Conservation (phyloP, 2,888 invertebrate genomes). For the Icerya purchasi region DNA sequence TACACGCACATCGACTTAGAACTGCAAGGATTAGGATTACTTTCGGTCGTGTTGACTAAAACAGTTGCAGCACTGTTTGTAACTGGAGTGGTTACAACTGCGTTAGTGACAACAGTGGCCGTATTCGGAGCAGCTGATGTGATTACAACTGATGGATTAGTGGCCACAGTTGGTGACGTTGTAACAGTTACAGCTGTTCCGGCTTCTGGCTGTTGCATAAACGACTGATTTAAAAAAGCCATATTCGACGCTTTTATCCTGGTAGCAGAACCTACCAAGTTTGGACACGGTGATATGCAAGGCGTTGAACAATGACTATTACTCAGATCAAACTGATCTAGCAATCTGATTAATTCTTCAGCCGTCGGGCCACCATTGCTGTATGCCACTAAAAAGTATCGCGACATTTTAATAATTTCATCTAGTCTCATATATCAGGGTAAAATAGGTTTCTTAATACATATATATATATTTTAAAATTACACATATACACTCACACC, state of each 20-base stretch:
- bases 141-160: background rate
- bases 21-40: background rate
- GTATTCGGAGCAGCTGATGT: background rate
- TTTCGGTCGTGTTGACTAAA: background rate
- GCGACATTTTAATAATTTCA: background rate
- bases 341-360: slow-evolving; percentile 67
- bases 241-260: slow-evolving; percentile 22
- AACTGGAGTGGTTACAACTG: background rate
- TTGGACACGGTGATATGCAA: slow-evolving; percentile 52
- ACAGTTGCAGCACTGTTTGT: background rate
- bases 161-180: background rate
- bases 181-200: slow-evolving; percentile 5
- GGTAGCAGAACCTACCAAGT: slow-evolving; percentile 24
- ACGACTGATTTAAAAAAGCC: slow-evolving; percentile 22
- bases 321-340: slow-evolving; percentile 85
- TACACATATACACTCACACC: background rate
- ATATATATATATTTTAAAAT: background rate
- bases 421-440: background rate
- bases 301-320: slow-evolving; percentile 56
- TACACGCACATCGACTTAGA: background rate
- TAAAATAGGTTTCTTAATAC: background rate
- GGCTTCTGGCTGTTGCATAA: slow-evolving; percentile 16
- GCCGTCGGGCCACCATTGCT: slow-evolving; percentile 76
- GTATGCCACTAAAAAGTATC: slow-evolving; percentile 28
- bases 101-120: background rate